Base-by-base conservation (phyloP, 2,113 vertebrate species). In the Rana temporaria region DNA sequence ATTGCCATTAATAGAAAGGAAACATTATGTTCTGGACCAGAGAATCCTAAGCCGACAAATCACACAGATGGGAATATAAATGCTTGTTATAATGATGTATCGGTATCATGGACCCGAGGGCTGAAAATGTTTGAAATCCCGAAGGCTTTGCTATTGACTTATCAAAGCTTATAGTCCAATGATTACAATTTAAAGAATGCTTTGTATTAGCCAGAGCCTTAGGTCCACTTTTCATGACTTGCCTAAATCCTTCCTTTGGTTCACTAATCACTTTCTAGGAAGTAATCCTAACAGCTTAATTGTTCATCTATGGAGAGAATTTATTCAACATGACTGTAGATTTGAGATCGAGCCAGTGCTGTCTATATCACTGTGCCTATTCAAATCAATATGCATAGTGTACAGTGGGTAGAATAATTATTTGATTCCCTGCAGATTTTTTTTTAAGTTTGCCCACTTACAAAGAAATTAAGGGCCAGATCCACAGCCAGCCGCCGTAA, bases 251-350 rank as follows among this genome's bases (percentile, higher is more conserved):
- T 48, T 38, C 57, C 19, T 75, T 60, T 75, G 56, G 72, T 57
- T 62, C 56, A 75, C 72, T 62, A 75, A 75, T 75, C 72, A 38
- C 72, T 60, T 75, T 20, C 55, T 74, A 74, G 72, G 56, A 60
- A 59, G 26, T 20, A 20, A 60, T 74, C 19, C 55, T 34, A 6
- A 7, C 6, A 24, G 72, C 30, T 75, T 75, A 62, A 42, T 75
- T 38, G 30, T 30, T 75, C 8, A 59, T 38, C 30, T 42, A 59
- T 56, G 20, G 17, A 76, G 30, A 42, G 56, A 75, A 32, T 38
- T 32, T 22, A 42, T 22, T 38, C 56, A 62, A 22, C n/a, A 32
- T 60, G 57, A 42, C 56, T 14, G 16, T 7, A 42, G 72, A 75
- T 22, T 17, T 75, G 30, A 42, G 2, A 14, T 3, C 6, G 18